Percentiles rank a stretch among this genome's conserved stretches.
phyloP scores from a whole-genome alignment of 2,888 invertebrate genomes.

The Apodemia zela region DNA sequence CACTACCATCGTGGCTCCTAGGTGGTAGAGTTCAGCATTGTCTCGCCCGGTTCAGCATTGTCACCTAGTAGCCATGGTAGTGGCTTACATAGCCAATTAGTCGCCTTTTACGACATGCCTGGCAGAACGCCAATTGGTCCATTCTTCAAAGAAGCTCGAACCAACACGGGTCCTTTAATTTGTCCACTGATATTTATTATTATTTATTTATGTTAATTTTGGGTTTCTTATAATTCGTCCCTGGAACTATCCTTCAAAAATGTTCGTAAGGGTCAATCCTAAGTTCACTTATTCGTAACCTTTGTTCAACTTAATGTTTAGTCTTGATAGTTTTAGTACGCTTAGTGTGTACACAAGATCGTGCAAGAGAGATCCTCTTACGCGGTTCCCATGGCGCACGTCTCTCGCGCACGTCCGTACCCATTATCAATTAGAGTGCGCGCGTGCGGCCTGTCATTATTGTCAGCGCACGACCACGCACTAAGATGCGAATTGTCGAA shows the following conservation, averaged over 20 bases:
- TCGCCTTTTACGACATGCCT: too few relatives aligned
- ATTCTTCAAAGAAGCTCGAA: too few relatives aligned
- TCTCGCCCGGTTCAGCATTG: too few relatives aligned
- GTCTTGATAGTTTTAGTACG: neutral
- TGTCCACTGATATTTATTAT: too few relatives aligned
- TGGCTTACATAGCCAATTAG: too few relatives aligned
- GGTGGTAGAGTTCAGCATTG: too few relatives aligned
- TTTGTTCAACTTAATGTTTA: neutral
- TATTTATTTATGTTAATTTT: too few relatives aligned
- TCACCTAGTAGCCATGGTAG: too few relatives aligned
- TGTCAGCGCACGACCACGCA: constrained; percentile 58
- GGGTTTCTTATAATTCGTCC: neutral
- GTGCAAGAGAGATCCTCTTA: constrained; percentile 29
- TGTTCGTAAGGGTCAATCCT: neutral
- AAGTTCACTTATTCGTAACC: neutral
- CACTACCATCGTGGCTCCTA: too few relatives aligned
- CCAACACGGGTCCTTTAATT: too few relatives aligned
- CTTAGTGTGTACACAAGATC: constrained; percentile 25
- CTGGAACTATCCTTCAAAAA: neutral
- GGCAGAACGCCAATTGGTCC: too few relatives aligned
- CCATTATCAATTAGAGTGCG: constrained; percentile 75
- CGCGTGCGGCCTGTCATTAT: constrained; percentile 76
- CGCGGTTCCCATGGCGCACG: constrained; percentile 56
- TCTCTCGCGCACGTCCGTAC: constrained; percentile 59
- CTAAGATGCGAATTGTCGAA: constrained; percentile 24